These are phyloP conservation scores for Drosophila tanythrix DNA, from an alignment of 2,888 invertebrate genomes.

Conservation along the genomic window DNA sequence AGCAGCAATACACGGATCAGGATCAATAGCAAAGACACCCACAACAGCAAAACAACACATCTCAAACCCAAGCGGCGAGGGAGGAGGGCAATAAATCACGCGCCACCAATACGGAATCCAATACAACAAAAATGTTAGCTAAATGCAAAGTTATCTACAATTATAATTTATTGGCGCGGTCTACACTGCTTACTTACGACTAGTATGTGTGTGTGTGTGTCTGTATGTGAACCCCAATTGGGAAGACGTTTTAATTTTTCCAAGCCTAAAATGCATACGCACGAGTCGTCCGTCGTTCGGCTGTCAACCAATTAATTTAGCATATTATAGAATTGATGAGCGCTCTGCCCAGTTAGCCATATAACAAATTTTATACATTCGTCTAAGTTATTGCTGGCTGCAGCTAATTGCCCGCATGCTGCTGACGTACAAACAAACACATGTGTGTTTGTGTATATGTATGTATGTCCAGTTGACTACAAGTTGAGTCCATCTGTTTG, in stretches of 20 bases:
- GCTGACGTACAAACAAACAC: constrained; percentile 26
- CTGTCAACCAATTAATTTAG: constrained; percentile 51
- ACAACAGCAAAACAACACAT: constrained; percentile 10
- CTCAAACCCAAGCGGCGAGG: constrained; percentile 2
- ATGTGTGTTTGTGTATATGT: constrained; percentile 4
- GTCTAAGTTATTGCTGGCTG: constrained; percentile 44
- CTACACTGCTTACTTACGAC: constrained; percentile 37
- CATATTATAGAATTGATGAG: constrained; percentile 50
- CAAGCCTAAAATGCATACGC: constrained; percentile 50
- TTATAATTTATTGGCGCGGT: constrained; percentile 71
- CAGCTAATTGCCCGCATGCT: constrained; percentile 52
- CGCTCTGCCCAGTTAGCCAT: constrained; percentile 29
- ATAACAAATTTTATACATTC: constrained; percentile 18
- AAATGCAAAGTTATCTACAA: constrained; percentile 76
- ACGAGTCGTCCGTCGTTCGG: constrained; percentile 20
- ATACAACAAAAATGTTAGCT: constrained; percentile 66
- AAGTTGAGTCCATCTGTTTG: constrained; percentile 17
- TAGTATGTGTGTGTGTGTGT: constrained; percentile 17
- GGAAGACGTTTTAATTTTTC: constrained; percentile 25
- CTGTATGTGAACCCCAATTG: constrained; percentile 40
- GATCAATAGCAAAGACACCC: constrained; percentile 44
- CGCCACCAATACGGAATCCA: constrained; percentile 67
- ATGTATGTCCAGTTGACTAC: constrained; percentile 3
- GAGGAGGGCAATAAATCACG: constrained; percentile 60
- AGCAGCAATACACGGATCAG: constrained; percentile 41